Evolutionary conservation across 1,140 invertebrate species (phyloP).

Genomic region (Ceratoteleas bidentatus): DNA sequence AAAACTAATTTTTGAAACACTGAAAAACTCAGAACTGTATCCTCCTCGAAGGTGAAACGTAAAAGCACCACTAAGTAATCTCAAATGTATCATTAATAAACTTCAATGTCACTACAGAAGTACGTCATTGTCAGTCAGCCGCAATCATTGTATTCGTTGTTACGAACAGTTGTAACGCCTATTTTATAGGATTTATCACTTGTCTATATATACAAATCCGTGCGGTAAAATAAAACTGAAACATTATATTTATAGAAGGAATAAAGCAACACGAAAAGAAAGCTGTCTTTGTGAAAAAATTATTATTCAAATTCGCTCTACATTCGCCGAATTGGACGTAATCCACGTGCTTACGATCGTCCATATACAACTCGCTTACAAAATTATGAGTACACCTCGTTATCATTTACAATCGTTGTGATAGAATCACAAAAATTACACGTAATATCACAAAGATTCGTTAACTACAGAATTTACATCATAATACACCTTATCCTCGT

Average conservation of each 20-base stretch:
- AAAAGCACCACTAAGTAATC: conserved; percentile 24
- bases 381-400: not conserved
- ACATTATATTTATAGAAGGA: conserved; percentile 42
- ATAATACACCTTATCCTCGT: too few relatives aligned
- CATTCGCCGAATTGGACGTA: conserved; percentile 1
- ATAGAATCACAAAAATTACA: conserved; percentile 9
- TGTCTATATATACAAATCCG: conserved; percentile 35
- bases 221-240: conserved; percentile 28
- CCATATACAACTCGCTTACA: not conserved
- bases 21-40: conserved; percentile 16
- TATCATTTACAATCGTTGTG: not conserved
- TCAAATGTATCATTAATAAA: conserved; percentile 32
- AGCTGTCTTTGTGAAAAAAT: conserved; percentile 16
- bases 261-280: conserved; percentile 22
- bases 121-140: conserved; percentile 19
- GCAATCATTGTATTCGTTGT: conserved; percentile 35
- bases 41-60: conserved; percentile 18
- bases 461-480: too few relatives aligned
- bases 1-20: conserved; percentile 24
- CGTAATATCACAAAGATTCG: conserved; percentile 30
- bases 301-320: conserved; percentile 20
- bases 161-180: conserved; percentile 27
- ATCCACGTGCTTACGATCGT: not conserved
- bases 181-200: conserved; percentile 47
- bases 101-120: conserved; percentile 25